Conservation (phyloP, 92 coral and sea anemone species). For the Epizoanthus fatuus region DNA sequence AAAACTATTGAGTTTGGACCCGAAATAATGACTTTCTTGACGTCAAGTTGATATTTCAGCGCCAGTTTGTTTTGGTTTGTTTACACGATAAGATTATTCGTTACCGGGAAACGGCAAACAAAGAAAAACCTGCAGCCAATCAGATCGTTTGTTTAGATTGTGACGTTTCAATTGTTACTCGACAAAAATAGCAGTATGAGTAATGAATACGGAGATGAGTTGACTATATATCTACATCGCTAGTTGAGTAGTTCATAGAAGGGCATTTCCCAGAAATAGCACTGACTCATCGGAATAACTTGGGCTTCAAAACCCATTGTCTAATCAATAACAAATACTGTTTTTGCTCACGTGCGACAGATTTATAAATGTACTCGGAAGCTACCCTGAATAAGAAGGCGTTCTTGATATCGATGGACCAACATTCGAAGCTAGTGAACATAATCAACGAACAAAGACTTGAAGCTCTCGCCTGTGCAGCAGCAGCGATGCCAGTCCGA, state of each 20-base stretch:
- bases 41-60: background rate
- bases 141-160: conserved; percentile 1
- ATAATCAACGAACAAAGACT: conserved; percentile 13
- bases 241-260: conserved; percentile 12
- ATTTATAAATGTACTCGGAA: conserved; percentile 45
- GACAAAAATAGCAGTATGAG: conserved; percentile 30
- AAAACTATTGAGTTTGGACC: background rate
- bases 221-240: background rate
- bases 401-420: conserved; percentile 36
- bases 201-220: background rate
- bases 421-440: conserved; percentile 1
- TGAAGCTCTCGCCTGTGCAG: conserved; percentile 41
- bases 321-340: conserved; percentile 1
- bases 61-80: background rate
- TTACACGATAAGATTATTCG: background rate
- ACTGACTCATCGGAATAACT: conserved; percentile 9
- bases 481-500: conserved; percentile 90
- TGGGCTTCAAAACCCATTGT: background rate
- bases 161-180: background rate
- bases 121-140: background rate
- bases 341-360: conserved; percentile 36
- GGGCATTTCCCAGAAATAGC: conserved; percentile 48
- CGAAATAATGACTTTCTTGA: background rate
- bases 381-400: conserved; percentile 15
- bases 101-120: conserved; percentile 36